phyloP scores from a whole-genome alignment of 2,113 vertebrate genomes.

The Piaya cayana region DNA sequence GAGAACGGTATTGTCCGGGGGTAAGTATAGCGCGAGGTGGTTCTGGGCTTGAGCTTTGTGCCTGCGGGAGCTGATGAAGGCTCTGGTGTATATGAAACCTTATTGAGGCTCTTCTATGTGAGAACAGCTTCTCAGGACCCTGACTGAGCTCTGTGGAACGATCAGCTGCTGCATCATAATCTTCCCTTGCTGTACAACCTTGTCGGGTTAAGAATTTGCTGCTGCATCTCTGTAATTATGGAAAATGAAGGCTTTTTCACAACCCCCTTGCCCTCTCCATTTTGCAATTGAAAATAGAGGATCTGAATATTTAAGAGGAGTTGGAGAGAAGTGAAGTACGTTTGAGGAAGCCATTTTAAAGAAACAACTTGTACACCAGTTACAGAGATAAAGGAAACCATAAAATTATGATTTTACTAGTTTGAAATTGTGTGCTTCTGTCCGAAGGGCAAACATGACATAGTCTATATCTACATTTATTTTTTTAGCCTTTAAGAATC shows the following conservation, averaged over 20 bases:
- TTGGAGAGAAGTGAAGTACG: neutral
- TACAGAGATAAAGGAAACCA: neutral
- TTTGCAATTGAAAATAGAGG: neutral
- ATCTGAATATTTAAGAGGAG: neutral
- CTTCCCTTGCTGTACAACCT: neutral
- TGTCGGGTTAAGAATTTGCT: neutral
- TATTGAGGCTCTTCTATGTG: neutral
- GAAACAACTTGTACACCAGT: neutral
- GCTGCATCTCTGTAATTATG: neutral
- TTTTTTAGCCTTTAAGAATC: neutral
- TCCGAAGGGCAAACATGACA: neutral
- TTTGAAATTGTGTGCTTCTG: neutral
- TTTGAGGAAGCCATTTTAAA: slow-evolving; percentile 15
- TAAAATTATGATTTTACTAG: neutral
- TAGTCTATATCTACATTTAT: neutral
- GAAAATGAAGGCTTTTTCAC: neutral
- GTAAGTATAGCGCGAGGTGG: slow-evolving; percentile 68
- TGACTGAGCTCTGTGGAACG: neutral
- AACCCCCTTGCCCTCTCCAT: neutral
- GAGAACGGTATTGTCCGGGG: slow-evolving; percentile 92
- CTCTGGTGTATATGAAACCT: neutral
- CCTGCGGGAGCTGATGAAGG: neutral
- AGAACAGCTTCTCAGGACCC: neutral
- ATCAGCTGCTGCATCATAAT: neutral
- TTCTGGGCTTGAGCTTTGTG: neutral